Evolutionary conservation across 37 sponge, comb jelly and placozoan genomes (phyloP), one percentile per base, ranked within the genome.

Genomic region (Cladorhizidae sp.): DNA sequence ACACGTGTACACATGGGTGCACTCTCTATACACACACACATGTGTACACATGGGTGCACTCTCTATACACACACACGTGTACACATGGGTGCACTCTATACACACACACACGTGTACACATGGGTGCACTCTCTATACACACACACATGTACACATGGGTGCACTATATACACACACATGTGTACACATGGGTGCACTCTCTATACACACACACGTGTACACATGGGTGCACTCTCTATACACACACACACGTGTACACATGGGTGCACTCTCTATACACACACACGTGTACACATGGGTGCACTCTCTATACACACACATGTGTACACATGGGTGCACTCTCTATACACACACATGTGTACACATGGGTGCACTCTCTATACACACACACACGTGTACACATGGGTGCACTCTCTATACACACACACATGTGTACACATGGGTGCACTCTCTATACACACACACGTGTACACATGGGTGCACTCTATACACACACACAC

Each of bases 241-340:
- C 9, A 45, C 9, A 45, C 9, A 45, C 20, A 51, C 75, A 74
- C 18, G 8, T 21, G 25, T 32, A 50, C 1, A 74, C 54, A 74
- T 50, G n/a, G 26, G 2, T 25, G 21, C 73, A 72, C n/a, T n/a
- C n/a, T n/a, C n/a, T n/a, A n/a, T n/a, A 45, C 9, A 45, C 9
- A 45, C 20, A 51, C 75, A 74, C 18, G 8, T 21, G 25, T 32
- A 50, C 1, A 74, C 54, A 74, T 50, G n/a, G 26, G 2, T 25
- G 21, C 73, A 72, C n/a, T n/a, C n/a, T n/a, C n/a, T n/a, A n/a
- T n/a, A 45, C 9, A 45, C 9, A 45, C 20, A 51, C 75, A 74
- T 31, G 8, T 21, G 25, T 32, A 50, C 1, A 74, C 54, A 74
- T 50, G n/a, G 26, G 2, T 25, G 21, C 73, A 72, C n/a, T n/a